phyloP scores from a whole-genome alignment of 2,797 vertebrate genomes.

The Eospalax fontanierii region DNA sequence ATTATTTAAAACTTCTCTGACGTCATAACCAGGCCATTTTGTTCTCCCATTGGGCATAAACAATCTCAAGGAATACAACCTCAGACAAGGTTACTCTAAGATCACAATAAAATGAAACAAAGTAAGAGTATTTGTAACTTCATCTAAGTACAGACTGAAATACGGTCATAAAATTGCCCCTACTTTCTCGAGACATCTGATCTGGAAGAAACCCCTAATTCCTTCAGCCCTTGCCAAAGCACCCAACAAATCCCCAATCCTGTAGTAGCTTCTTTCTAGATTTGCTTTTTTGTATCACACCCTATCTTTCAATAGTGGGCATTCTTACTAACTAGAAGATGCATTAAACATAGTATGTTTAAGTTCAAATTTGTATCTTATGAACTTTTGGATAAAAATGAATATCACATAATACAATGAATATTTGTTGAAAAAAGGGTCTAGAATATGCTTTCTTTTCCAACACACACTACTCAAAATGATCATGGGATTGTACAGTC shows the following conservation, averaged over 20 bases:
- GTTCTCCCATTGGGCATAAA: slow-evolving; percentile 9
- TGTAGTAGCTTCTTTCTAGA: slow-evolving; percentile 4
- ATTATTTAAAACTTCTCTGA: neutral
- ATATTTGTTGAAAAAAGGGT: slow-evolving; percentile 37
- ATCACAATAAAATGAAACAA: slow-evolving; percentile 49
- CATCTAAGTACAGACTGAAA: slow-evolving; percentile 44
- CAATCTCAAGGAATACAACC: slow-evolving; percentile 47
- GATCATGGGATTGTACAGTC: neutral
- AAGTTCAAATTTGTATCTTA: neutral
- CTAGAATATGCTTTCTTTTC: slow-evolving; percentile 29
- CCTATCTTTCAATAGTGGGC: neutral
- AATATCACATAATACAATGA: neutral
- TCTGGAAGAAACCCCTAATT: neutral
- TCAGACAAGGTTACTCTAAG: slow-evolving; percentile 55
- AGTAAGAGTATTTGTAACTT: slow-evolving; percentile 53
- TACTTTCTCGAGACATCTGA: slow-evolving; percentile 25
- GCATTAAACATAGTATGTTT: slow-evolving; percentile 12
- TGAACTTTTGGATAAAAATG: neutral
- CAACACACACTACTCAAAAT: neutral
- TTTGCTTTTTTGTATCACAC: neutral
- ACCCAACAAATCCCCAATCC: neutral
- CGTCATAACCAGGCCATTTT: slow-evolving; percentile 33
- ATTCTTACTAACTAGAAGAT: neutral
- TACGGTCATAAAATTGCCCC: slow-evolving; percentile 22
- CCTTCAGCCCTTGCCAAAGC: slow-evolving; percentile 8